A percentile compares a stretch with the other conserved stretches of the same genome.
phyloP scores from a whole-genome alignment of 2,113 vertebrate species.

The Sphaerodactylus townsendi region DNA sequence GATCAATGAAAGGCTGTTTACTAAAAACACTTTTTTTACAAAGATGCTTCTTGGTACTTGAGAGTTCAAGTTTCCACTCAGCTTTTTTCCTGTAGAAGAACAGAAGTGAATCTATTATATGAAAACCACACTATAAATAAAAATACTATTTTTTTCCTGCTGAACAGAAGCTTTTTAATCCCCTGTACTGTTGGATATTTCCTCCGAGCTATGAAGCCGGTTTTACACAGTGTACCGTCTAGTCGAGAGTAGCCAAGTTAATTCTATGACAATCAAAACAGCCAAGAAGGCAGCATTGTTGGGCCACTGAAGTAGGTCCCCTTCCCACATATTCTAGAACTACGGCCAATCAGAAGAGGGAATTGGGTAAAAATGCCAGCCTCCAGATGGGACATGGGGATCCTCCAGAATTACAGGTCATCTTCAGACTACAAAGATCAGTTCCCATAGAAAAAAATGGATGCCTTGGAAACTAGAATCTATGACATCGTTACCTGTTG shows the following conservation, averaged over 20 bases:
- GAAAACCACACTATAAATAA: not conserved
- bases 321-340: not conserved
- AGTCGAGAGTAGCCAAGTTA: not conserved
- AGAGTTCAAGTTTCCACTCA: not conserved
- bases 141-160: not conserved
- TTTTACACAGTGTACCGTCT: not conserved
- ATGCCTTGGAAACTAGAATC: too few species aligned
- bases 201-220: not conserved
- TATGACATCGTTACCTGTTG: too few species aligned
- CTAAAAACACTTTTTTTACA: not conserved
- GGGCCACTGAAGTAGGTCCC: not conserved
- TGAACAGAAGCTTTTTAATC: not conserved
- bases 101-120: not conserved
- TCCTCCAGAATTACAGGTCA: too few species aligned
- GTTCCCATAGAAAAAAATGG: too few species aligned
- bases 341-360: too few species aligned
- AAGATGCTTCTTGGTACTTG: not conserved
- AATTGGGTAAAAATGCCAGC: too few species aligned
- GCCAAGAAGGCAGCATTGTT: not conserved
- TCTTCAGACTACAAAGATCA: too few species aligned
- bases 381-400: too few species aligned
- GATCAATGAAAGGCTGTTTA: not conserved
- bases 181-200: not conserved
- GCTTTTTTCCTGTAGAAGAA: not conserved
- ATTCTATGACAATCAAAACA: not conserved